Base-by-base conservation (phyloP, 2,888 invertebrate species). In the Microchrysa polita region DNA sequence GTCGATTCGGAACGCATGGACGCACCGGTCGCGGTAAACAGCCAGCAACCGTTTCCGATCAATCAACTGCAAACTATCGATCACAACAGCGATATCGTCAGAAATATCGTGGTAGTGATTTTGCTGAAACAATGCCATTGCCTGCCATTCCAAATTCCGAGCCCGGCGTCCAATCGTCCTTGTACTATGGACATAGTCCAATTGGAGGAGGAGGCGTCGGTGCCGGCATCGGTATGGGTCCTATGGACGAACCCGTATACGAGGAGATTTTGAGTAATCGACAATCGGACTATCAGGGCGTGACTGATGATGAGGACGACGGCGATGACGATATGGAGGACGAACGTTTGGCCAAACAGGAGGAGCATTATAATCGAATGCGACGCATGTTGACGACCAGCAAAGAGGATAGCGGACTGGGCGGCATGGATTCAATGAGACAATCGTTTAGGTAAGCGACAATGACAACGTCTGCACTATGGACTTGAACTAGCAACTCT, bases 201-300 rank as follows among this genome's bases (percentile, higher is more conserved):
- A 65, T 44, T 18, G 55, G 18, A 18, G 22, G 34, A 1, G 27
- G 27, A 2, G 27, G 27, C 7, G 27, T 7, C 27, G 27, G 27
- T 7, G 7, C 27, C 27, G n/a, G n/a, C n/a, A n/a, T n/a, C n/a
- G n/a, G n/a, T n/a, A 7, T 34, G 4, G 27, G 27, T 2, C 27
- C 27, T 2, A 40, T 57, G 76, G 80, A 78, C 63, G 84, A 84
- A 16, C 84, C 84, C 14, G 83, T 84, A 27, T 84, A 84, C 77
- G 84, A 84, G 77, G 84, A 84, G 77, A 84, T 84, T 67, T 78
- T 82, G 67, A 65, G 65, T 22, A 84, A 82, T 79, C 83, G 81
- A 10, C 55, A 65, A 10, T 74, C 75, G 10, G 73, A 69, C 9
- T n/a, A 65, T 7, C 72, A 61, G 10, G 73, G 80, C 65, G 81